A percentile compares a stretch with the other conserved stretches of the same genome.
phyloP scores from a whole-genome alignment of 64 coral and sea anemone species.

The Montipora sp. region DNA sequence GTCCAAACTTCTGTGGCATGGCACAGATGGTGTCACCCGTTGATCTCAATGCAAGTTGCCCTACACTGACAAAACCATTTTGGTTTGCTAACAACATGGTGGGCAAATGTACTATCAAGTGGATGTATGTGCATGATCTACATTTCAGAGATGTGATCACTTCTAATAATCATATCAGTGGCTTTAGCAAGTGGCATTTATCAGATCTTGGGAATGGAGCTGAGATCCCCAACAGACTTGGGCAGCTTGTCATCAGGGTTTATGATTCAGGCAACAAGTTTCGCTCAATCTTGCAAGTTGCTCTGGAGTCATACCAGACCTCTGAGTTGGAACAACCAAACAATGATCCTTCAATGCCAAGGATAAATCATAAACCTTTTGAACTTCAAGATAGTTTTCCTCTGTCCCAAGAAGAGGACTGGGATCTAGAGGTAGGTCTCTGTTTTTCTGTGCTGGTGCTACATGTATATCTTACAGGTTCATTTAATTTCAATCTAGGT shows the following conservation, averaged over 20 bases:
- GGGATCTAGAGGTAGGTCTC: conserved; percentile 32
- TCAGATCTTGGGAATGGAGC: background rate
- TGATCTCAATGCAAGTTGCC: background rate
- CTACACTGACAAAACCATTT: background rate
- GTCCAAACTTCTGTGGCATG: conserved; percentile 1
- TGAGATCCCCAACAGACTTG: conserved; percentile 14
- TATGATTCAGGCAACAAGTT: background rate
- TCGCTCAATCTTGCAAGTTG: conserved; percentile 17
- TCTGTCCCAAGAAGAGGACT: conserved; percentile 33
- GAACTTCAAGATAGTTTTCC: background rate
- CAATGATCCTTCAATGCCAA: background rate
- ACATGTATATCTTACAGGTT: too few species aligned
- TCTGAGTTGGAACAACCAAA: background rate
- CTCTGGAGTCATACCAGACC: background rate
- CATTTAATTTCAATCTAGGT: too few species aligned
- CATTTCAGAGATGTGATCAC: background rate
- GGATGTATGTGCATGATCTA: conserved; percentile 14
- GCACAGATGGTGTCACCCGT: conserved; percentile 12
- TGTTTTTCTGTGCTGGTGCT: background rate
- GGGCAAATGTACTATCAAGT: background rate
- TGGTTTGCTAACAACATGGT: background rate
- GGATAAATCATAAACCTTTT: background rate
- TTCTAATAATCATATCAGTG: background rate
- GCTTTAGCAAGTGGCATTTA: background rate
- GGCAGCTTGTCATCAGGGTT: background rate